Base-by-base conservation (phyloP, 2,888 invertebrate genomes). In the Euphydryas editha region DNA sequence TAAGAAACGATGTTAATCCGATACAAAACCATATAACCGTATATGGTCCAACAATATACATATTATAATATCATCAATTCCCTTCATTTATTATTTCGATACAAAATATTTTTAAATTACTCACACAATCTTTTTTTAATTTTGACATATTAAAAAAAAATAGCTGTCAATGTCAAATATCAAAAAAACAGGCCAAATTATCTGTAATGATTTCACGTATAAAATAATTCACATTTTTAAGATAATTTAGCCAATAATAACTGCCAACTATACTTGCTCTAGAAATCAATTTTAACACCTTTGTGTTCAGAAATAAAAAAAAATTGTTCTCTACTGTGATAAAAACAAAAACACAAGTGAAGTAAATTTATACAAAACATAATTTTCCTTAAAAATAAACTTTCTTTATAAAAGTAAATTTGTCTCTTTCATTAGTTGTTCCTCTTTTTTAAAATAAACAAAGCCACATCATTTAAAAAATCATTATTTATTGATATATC, bases 21-120 rank as follows among this genome's bases (percentile, higher is more conserved):
- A 20, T 11, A 20, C 11, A 20, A 51, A 24, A 24, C 49, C 5
- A 51, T 0, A 51, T 49, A 11, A 54, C 2, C n/a, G 11, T 2
- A 17, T 18, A 36, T 24, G 51, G 24, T 30, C 24, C 51, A n/a
- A 24, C 30, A 51, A n/a, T 30, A 11, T 8, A 4, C 3, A 8
- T n/a, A 7, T 54, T 36, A 5, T 54, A 54, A 54, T 54, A 54
- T 54, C 51, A 30, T 54, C 54, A 54, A 54, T 54, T 54, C 54
- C 54, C 4, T 54, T 51, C 15, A 24, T 51, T 51, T 51, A 51
- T 15, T 51, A n/a, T 7, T 15, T 24, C 24, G 24, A 6, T 7
- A 44, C 4, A 49, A 49, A 21, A 24, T 17, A 17, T 18, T 18
- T 46, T 18, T 46, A 24, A 1, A 24, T 24, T 13, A 24, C 15